A percentile compares a stretch with the other conserved stretches of the same genome.
phyloP scores from a whole-genome alignment of 2,113 vertebrate genomes.

The Hemibagrus wyckioides region DNA sequence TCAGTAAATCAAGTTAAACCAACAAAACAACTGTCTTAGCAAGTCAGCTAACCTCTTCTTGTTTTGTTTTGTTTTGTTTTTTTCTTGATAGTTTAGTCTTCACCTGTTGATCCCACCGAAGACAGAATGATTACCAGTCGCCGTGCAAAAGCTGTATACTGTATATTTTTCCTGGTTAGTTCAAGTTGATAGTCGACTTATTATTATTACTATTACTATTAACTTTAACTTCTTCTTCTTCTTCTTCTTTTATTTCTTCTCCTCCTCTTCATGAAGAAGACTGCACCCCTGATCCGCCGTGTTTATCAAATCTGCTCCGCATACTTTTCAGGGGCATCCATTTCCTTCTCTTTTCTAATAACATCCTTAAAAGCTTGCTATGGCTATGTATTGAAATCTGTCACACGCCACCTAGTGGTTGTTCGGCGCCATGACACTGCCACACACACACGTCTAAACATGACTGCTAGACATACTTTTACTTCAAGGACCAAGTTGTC shows the following conservation, averaged over 20 bases:
- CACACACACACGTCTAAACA: background rate
- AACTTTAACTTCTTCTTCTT: too few relatives aligned
- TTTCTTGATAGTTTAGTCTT: background rate
- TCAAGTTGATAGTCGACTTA: background rate
- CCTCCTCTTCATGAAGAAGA: background rate
- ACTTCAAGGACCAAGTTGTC: background rate
- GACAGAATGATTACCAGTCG: background rate
- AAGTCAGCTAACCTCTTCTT: background rate
- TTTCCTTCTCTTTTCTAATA: constrained; percentile 14
- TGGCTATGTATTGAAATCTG: background rate
- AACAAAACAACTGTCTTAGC: background rate
- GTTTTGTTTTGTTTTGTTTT: background rate
- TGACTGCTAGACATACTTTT: background rate
- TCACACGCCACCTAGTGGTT: background rate
- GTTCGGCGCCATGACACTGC: background rate
- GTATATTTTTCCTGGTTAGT: background rate
- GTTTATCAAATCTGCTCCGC: background rate
- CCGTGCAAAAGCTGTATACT: too few relatives aligned
- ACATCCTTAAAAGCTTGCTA: background rate
- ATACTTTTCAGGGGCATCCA: background rate
- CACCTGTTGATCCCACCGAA: background rate
- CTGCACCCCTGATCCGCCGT: background rate
- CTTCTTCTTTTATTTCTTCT: background rate
- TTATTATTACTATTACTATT: too few relatives aligned
- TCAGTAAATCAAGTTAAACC: background rate